A percentile compares a stretch with the other conserved stretches of the same genome.
phyloP scores from a whole-genome alignment of 2,113 vertebrate species.

The Micronycteris hirsuta region DNA sequence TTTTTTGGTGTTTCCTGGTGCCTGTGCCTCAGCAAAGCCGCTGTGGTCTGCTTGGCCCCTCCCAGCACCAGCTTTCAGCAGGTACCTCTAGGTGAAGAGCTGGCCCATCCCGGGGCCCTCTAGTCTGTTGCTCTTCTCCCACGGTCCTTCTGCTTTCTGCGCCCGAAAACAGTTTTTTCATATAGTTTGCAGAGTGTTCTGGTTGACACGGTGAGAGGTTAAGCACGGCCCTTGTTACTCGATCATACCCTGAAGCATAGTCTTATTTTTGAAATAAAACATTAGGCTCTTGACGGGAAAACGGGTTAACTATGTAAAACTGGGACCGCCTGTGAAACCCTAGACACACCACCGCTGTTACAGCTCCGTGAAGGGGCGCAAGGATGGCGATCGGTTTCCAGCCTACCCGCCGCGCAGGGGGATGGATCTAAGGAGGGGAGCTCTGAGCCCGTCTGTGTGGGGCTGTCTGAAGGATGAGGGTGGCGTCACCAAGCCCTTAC shows the following conservation, averaged over 20 bases:
- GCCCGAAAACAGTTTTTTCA: background rate
- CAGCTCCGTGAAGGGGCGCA: too few species aligned
- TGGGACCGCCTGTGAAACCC: too few species aligned
- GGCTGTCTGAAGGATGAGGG: fast-evolving
- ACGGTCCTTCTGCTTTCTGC: fast-evolving
- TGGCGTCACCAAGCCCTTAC: background rate
- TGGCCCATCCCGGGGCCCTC: fast-evolving
- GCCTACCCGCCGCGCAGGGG: too few species aligned
- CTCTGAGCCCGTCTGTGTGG: background rate
- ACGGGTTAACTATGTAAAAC: background rate
- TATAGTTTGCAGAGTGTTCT: background rate
- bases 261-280: background rate
- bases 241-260: background rate
- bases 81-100: background rate
- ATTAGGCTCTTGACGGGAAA: background rate
- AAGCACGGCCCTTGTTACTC: background rate
- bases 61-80: background rate
- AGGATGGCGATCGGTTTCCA: too few species aligned
- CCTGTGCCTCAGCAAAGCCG: background rate
- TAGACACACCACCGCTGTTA: fast-evolving
- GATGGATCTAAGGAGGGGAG: background rate
- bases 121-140: background rate
- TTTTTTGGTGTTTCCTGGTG: background rate
- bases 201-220: background rate
- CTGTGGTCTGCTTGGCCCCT: background rate